Percentiles rank a stretch among this genome's conserved stretches.
phyloP scores from a whole-genome alignment of 2,797 vertebrate species.

The Microctenopoma steveboyesi region DNA sequence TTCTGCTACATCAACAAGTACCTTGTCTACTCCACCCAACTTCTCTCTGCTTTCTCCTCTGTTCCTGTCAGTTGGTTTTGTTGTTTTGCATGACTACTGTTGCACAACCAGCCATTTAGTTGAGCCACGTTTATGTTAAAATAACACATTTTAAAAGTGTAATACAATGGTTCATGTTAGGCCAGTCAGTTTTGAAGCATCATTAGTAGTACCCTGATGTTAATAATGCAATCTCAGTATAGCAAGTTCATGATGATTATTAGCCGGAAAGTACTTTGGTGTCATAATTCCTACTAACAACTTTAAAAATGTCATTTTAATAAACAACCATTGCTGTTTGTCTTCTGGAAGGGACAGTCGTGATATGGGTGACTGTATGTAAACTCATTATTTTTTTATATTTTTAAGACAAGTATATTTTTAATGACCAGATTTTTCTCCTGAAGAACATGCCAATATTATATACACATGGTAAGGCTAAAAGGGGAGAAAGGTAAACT shows the following conservation, averaged over 20 bases:
- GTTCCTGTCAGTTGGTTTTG: slow-evolving; percentile 42
- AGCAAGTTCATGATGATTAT: neutral
- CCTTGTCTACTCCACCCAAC: slow-evolving; percentile 33
- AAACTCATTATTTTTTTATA: too few species aligned
- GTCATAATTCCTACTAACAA: neutral
- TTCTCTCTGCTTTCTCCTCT: slow-evolving; percentile 28
- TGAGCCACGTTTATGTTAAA: slow-evolving; percentile 50
- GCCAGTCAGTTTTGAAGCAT: too few species aligned
- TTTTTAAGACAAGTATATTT: too few species aligned
- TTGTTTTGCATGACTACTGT: slow-evolving; percentile 41
- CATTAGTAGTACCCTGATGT: too few species aligned
- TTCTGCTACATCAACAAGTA: slow-evolving; percentile 55
- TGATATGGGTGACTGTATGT: neutral
- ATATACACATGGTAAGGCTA: too few species aligned
- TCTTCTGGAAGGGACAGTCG: neutral
- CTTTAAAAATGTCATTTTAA: neutral
- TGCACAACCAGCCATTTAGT: slow-evolving; percentile 41
- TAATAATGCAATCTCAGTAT: neutral
- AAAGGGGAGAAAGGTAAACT: too few species aligned
- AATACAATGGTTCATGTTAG: too few species aligned
- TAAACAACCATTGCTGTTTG: neutral
- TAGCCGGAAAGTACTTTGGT: neutral
- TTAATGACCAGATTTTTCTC: too few species aligned
- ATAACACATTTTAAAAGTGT: slow-evolving; percentile 46
- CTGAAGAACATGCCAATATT: too few species aligned